These are phyloP conservation scores for Nothobranchius furzeri DNA, from an alignment of 2,113 vertebrate genomes.

Conservation along the genomic window DNA sequence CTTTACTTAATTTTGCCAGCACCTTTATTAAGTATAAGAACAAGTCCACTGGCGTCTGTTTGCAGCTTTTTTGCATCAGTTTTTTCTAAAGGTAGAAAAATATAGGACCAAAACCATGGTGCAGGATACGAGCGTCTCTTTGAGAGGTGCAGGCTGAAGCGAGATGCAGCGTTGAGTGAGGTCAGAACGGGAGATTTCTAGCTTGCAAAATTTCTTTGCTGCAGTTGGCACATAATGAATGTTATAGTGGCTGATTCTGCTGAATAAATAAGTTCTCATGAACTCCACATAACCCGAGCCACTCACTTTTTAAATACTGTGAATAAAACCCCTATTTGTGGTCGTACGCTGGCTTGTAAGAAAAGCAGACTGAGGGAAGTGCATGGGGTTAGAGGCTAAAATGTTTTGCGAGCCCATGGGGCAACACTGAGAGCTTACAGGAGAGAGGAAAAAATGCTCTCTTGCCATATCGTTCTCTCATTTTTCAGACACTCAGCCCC, in stretches of 20 bases:
- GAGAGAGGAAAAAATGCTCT: slow-evolving; percentile 20
- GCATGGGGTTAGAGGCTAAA: slow-evolving; percentile 4
- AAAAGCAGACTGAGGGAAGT: slow-evolving; percentile 3
- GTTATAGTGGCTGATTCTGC: slow-evolving; percentile 17
- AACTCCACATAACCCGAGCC: slow-evolving; percentile 4
- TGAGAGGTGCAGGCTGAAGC: slow-evolving; percentile 44
- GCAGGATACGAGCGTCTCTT: slow-evolving; percentile 42
- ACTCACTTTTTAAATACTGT: background rate
- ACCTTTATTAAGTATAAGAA: background rate
- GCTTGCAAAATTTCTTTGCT: slow-evolving; percentile 20
- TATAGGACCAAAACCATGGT: slow-evolving; percentile 15
- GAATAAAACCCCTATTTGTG: slow-evolving; percentile 21
- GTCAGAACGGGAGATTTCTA: slow-evolving; percentile 35
- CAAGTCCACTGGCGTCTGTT: slow-evolving; percentile 2
- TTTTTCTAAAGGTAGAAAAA: slow-evolving; percentile 14
- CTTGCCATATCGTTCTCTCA: slow-evolving; percentile 9
- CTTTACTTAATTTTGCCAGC: background rate
- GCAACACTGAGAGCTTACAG: slow-evolving; percentile 4
- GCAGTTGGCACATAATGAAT: slow-evolving; percentile 19
- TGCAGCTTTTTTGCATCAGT: too few relatives aligned
- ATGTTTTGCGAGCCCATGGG: slow-evolving; percentile 19
- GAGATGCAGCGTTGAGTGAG: slow-evolving; percentile 34
- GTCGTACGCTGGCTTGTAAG: slow-evolving; percentile 10
- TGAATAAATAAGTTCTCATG: slow-evolving; percentile 22
- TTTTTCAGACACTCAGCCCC: slow-evolving; percentile 42